These are phyloP conservation scores for Leptodactylus fuscus DNA, from an alignment of 2,113 vertebrate genomes.

Conservation along the genomic window DNA sequence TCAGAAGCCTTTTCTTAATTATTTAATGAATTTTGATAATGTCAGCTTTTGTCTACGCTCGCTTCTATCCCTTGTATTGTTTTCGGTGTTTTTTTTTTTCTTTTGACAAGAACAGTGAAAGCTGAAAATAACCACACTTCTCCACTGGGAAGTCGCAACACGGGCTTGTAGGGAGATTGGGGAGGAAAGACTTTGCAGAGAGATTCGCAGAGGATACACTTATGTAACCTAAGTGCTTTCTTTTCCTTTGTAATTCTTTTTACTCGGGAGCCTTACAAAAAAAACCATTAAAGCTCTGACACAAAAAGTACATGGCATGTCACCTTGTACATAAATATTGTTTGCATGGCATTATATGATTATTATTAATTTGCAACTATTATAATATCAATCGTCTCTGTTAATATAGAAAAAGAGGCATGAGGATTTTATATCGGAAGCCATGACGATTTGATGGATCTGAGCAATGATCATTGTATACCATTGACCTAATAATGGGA, in stretches of 20 bases:
- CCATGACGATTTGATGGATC: too few relatives aligned
- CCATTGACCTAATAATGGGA: too few relatives aligned
- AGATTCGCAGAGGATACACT: not conserved
- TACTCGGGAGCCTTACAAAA: not conserved
- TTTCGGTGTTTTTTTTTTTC: slow-evolving; percentile 4
- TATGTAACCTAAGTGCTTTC: slow-evolving; percentile 39
- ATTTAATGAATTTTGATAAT: not conserved
- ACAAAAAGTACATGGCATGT: not conserved
- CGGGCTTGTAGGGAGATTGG: not conserved
- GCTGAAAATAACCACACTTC: not conserved
- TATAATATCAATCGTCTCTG: too few relatives aligned
- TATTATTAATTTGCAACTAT: too few relatives aligned
- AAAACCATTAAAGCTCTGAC: not conserved
- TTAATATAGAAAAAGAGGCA: too few relatives aligned
- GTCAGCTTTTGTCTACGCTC: not conserved
- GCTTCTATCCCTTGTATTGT: not conserved
- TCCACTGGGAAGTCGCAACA: slow-evolving; percentile 3
- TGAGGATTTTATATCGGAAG: too few relatives aligned
- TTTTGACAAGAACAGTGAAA: not conserved
- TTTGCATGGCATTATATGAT: too few relatives aligned
- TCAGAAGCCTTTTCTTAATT: not conserved
- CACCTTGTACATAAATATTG: not conserved
- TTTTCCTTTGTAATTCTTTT: not conserved
- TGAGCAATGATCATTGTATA: too few relatives aligned
- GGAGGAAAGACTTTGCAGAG: not conserved